Percentiles rank a stretch among this genome's conserved stretches.
Conservation (phyloP, 1,140 invertebrate genomes). For the Achroia grisella region DNA sequence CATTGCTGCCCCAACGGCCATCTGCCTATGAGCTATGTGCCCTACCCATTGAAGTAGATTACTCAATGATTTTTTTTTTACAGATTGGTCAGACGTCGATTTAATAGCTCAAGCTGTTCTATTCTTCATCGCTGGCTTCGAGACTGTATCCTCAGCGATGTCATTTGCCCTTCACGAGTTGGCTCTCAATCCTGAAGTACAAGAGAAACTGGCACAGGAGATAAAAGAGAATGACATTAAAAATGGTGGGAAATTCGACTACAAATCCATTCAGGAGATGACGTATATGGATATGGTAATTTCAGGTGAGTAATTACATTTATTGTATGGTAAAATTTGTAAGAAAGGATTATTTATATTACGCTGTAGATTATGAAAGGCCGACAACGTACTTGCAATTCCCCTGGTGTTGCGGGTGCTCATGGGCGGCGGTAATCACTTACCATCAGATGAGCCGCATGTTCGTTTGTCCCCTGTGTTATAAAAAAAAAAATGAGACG, state of each 20-base stretch:
- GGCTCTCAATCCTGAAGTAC: conserved; percentile 75
- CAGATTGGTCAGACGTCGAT: conserved; percentile 33
- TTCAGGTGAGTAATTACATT: conserved; percentile 40
- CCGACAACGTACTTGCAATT: too few relatives aligned
- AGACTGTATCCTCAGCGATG: conserved; percentile 76
- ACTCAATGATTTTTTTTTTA: neutral
- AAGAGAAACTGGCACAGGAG: conserved; percentile 61
- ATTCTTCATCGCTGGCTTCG: conserved; percentile 75
- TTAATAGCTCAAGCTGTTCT: conserved; percentile 45
- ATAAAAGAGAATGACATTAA: conserved; percentile 28
- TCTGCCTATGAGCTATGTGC: too few relatives aligned
- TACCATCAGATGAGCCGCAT: too few relatives aligned
- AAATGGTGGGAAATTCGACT: conserved; percentile 30
- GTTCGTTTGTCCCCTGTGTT: too few relatives aligned
- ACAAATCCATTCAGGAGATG: conserved; percentile 30
- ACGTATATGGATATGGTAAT: conserved; percentile 46
- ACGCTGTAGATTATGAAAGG: too few relatives aligned
- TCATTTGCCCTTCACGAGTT: conserved; percentile 74
- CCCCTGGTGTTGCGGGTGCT: too few relatives aligned
- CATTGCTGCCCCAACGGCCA: too few relatives aligned
- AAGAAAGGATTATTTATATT: too few relatives aligned
- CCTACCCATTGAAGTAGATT: too few relatives aligned
- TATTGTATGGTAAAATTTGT: too few relatives aligned
- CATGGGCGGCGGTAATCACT: too few relatives aligned
- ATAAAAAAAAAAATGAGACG: too few relatives aligned